Evolutionary conservation across 2,797 vertebrate genomes (phyloP).

Genomic region (Podarcis lilfordi): DNA sequence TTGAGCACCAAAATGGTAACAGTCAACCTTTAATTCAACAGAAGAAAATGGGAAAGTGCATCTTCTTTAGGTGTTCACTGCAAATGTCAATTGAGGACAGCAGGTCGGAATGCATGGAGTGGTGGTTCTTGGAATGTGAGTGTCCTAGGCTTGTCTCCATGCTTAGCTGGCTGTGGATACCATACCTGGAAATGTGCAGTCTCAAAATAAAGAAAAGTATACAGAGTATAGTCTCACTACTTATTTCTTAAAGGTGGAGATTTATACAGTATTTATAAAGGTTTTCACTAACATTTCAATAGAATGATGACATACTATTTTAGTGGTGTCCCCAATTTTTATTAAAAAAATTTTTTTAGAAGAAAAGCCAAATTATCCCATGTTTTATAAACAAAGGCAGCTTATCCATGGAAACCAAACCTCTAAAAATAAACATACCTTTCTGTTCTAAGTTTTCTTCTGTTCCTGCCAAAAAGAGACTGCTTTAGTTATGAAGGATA

Average conservation of each 20-base stretch:
- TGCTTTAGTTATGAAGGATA: not conserved
- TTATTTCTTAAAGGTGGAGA: not conserved
- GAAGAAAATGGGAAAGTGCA: not conserved
- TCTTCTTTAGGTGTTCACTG: too few species aligned
- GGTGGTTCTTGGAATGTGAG: not conserved
- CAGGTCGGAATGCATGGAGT: not conserved
- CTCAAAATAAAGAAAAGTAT: not conserved
- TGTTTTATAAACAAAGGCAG: conserved; percentile 10
- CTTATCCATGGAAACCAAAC: conserved; percentile 13
- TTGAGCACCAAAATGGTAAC: not conserved
- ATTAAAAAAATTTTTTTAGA: not conserved
- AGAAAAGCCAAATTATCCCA: conserved; percentile 6
- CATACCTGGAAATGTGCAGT: not conserved
- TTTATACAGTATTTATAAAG: not conserved
- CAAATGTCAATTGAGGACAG: not conserved
- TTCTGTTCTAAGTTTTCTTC: not conserved
- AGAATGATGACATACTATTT: not conserved
- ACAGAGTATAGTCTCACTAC: not conserved
- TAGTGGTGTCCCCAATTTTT: not conserved
- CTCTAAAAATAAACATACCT: not conserved
- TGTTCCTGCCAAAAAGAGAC: not conserved
- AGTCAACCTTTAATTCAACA: not conserved
- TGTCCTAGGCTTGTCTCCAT: not conserved
- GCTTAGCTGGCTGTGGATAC: not conserved
- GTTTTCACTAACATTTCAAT: conserved; percentile 12